These are phyloP conservation scores for Microcebus ravelobensis DNA, from an alignment of 2,113 vertebrate genomes.

Conservation along the genomic window DNA sequence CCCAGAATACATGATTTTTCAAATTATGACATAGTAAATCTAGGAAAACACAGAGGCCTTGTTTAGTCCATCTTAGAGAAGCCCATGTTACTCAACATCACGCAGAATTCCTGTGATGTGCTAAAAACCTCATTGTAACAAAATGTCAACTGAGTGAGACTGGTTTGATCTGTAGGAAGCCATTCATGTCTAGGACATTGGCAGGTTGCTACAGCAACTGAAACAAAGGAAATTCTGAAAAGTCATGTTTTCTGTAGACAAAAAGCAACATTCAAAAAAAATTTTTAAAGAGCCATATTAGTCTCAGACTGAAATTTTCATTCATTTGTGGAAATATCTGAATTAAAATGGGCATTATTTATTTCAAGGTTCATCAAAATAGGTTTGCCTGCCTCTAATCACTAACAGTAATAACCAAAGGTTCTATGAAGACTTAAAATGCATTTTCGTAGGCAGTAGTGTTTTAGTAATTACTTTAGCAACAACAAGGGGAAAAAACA, in stretches of 20 bases:
- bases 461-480: conserved; percentile 49
- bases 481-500: not conserved
- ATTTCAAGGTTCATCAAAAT: conserved; percentile 40
- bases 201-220: conserved; percentile 79
- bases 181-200: conserved; percentile 76
- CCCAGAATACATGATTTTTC: conserved; percentile 72
- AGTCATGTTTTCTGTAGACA: conserved; percentile 52
- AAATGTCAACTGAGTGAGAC: conserved; percentile 84
- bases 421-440: not conserved
- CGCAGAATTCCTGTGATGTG: conserved; percentile 70
- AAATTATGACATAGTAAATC: conserved; percentile 81
- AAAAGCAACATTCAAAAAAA: conserved; percentile 41
- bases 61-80: conserved; percentile 73
- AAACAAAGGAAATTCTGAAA: conserved; percentile 70
- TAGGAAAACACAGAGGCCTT: conserved; percentile 79
- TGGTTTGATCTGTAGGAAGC: conserved; percentile 79
- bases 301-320: conserved; percentile 35
- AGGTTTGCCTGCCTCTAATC: conserved; percentile 35
- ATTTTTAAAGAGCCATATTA: conserved; percentile 35
- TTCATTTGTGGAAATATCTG: conserved; percentile 28
- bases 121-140: conserved; percentile 83
- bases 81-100: conserved; percentile 57
- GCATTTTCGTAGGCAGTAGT: not conserved
- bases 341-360: not conserved
- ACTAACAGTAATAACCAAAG: not conserved